Base-by-base conservation (phyloP, 2,797 vertebrate genomes). In the Coendou prehensilis region DNA sequence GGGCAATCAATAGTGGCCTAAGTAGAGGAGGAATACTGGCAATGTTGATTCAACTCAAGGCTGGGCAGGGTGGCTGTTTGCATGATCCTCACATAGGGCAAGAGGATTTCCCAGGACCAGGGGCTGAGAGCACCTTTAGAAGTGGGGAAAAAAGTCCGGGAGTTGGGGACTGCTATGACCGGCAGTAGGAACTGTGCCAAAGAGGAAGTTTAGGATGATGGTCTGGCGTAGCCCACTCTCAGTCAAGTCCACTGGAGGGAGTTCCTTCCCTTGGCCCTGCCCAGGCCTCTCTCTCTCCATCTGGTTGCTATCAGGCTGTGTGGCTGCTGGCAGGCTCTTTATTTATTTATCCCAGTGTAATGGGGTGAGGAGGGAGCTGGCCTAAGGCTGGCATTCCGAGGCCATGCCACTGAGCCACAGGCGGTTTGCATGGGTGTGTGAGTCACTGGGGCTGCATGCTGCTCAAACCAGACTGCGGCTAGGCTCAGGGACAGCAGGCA, bases 291-390 rank as follows among this genome's bases (percentile, higher is more conserved):
- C 28, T 80, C 87, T 87, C 86, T 93, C 33, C 67, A 8, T 0
- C 90, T 97, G 98, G 98, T 98, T 98, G 97, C 97, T 69, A 23
- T 90, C 93, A 97, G 96, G 97, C 92, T 1, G 0, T 71, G 7
- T 0, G 97, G 98, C 97, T 97, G 95, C 97, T 17, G 2, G 96
- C 18, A 0, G 89, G 86, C 97, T 0, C 23, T 97, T 98, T 98
- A 98, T 98, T 98, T 98, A 98, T 98, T 98, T 99, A 98, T 98
- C 98, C 98, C 98, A 97, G 95, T 96, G 95, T 17, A 87, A 98
- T 98, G 98, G 98, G 98, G 98, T 98, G 97, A 98, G 98, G 97
- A 97, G 97, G 97, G 96, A 97, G 94, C 96, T 9, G 79, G 98
- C 96, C 98, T 93, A 85, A 90, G 94, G 82, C 64, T 57, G 41